Evolutionary conservation across 2,888 invertebrate species (phyloP).

Genomic region (Belgica antarctica): DNA sequence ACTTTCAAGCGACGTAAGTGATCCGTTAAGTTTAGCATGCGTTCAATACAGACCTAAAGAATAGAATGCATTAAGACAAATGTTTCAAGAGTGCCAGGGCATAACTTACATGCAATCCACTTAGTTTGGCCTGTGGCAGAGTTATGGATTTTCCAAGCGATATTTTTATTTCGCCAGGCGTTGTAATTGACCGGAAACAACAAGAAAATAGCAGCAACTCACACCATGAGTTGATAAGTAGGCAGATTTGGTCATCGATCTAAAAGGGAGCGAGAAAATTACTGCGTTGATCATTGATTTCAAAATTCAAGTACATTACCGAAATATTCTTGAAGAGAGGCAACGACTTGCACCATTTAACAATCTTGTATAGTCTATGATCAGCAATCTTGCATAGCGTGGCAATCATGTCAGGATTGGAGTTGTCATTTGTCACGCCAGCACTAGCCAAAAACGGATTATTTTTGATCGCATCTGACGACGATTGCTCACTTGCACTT

Average conservation of each 20-base stretch:
- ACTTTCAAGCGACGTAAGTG: conserved; percentile 84
- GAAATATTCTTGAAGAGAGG: conserved; percentile 95
- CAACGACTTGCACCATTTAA: conserved; percentile 97
- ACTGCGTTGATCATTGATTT: neutral
- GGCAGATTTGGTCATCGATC: conserved; percentile 97
- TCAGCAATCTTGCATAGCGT: conserved; percentile 93
- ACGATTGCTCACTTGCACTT: conserved; percentile 48
- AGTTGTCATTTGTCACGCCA: conserved; percentile 59
- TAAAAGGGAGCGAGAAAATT: conserved; percentile 55
- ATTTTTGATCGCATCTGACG: conserved; percentile 45
- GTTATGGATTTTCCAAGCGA: conserved; percentile 55
- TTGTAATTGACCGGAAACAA: conserved; percentile 89
- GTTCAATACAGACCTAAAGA: conserved; percentile 75
- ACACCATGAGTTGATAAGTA: conserved; percentile 97
- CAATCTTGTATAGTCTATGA: conserved; percentile 92
- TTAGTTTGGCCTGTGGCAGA: conserved; percentile 53
- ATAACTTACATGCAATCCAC: conserved; percentile 58
- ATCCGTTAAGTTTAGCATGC: conserved; percentile 93
- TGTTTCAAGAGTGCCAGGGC: neutral
- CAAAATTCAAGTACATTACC: conserved; percentile 57
- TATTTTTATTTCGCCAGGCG: conserved; percentile 84
- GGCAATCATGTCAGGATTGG: conserved; percentile 80
- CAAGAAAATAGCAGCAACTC: conserved; percentile 87
- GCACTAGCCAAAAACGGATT: conserved; percentile 61
- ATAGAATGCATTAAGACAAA: conserved; percentile 33